phyloP scores from a whole-genome alignment of 2,797 vertebrate species.

The Coendou prehensilis region DNA sequence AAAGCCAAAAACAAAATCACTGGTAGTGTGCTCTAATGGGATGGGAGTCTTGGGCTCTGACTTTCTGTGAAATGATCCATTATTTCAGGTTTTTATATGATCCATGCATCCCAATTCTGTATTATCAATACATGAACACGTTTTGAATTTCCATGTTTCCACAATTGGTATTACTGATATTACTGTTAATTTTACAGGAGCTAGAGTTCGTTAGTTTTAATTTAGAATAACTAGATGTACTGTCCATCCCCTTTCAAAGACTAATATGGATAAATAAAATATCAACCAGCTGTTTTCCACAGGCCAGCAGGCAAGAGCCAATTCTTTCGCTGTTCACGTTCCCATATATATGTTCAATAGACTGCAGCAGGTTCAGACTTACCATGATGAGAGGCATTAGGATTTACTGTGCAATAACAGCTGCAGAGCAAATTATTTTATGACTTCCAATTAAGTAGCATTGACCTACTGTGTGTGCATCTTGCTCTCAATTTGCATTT shows the following conservation, averaged over 20 bases:
- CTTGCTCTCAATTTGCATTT: slow-evolving; percentile 64
- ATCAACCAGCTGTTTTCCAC: background rate
- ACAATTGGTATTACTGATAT: background rate
- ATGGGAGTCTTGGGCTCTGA: too few species aligned
- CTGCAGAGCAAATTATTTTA: slow-evolving; percentile 24
- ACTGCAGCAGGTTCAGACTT: background rate
- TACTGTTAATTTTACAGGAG: background rate
- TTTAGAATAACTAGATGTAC: slow-evolving; percentile 3
- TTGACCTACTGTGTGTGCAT: slow-evolving; percentile 62
- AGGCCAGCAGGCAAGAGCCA: background rate
- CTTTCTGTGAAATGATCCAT: slow-evolving; percentile 13
- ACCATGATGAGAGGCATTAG: background rate
- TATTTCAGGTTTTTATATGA: slow-evolving; percentile 37
- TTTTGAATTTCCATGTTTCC: slow-evolving; percentile 27
- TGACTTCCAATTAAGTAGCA: slow-evolving; percentile 57
- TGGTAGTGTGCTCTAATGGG: background rate
- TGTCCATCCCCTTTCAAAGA: slow-evolving; percentile 25
- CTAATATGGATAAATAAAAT: slow-evolving; percentile 44
- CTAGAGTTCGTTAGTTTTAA: slow-evolving; percentile 27
- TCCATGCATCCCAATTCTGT: background rate
- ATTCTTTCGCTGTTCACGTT: background rate
- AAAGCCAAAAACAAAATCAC: background rate
- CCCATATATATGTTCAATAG: background rate
- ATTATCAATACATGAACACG: slow-evolving; percentile 4
- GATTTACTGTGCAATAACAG: background rate